Evolutionary conservation across 2,888 invertebrate genomes (phyloP), one percentile per base, ranked within the genome.

Genomic region (Nemoura dubitans): DNA sequence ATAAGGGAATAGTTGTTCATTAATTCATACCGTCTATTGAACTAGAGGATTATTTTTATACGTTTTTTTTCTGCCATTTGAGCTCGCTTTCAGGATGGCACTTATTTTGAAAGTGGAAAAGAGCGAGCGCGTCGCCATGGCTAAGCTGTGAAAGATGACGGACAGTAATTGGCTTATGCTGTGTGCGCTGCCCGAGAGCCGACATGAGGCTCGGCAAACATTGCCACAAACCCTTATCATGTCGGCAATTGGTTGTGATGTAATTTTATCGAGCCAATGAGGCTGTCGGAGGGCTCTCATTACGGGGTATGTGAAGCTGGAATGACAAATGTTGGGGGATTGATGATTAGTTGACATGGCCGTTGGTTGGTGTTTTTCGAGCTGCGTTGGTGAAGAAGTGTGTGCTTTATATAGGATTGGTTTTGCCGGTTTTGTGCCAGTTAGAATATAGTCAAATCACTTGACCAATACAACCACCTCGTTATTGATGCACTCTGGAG

Each of bases 111-210:
- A 59, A 59, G 59, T 59, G 59, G 59, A 21, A 16, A 59, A 59
- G 14, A 59, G 59, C 3, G 59, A 59, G 59, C 59, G 59, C 16
- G 59, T 59, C 59, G 59, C 14, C 21, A 7, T 14, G 59, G 21
- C 59, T 59, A 21, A 59, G 59, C 59, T 59, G 59, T 59, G 59
- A 59, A 59, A 59, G 59, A 59, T 59, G 59, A 59, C 14, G 59
- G 59, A 59, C 59, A 59, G 59, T 59, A 59, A 59, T 59, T 59
- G 59, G 59, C 59, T 59, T 59, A 59, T 59, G 21, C 59, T 59
- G 59, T 59, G 59, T 16, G 59, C 59, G 1, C 10, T 21, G 59
- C 59, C 2, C 1, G 59, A 16, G 59, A 21, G 16, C 14, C 59
- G 21, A 21, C 59, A 59, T 59, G 59, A 21, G 59, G 14, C 59